Base-by-base conservation (phyloP, 2,797 vertebrate genomes). In the Hoplostethus mediterraneus region DNA sequence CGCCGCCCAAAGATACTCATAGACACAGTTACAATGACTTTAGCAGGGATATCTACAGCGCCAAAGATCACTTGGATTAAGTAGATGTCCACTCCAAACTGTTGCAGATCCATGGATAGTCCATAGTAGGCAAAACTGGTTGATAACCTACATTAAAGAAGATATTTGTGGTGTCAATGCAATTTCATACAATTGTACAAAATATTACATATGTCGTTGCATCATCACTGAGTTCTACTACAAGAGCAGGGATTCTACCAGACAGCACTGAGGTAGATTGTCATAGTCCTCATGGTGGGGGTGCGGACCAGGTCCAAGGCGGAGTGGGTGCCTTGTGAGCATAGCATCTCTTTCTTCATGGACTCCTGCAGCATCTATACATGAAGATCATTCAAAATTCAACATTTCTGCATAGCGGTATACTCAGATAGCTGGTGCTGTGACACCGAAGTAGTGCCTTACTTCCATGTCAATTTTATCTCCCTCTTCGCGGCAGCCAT, bases 31-130 rank as follows among this genome's bases (percentile, higher is more conserved):
- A 95, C 44, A 7, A 97, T 0, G 0, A 98, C 31, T 79, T 98
- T 99, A 81, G 97, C 96, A 0, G 97, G 98, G 77, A 98, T 93
- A 86, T 99, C 98, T 2, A 97, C 96, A 0, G 94, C 94, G 0
- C 95, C 96, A 0, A 98, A 99, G 77, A 99, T 98, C 67, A 99
- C 94, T 89, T 99, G 98, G 73, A 99, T 96, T 31, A 99, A 91
- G 90, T 97, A 98, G 71, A 98, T 92, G 84, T 96, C 90, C 78
- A 96, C 93, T 0, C 95, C 96, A 5, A 99, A 99, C 67, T 96
- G 95, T 87, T 97, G 96, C 71, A 99, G 92, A 38, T 97, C 96
- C 96, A 99, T 96, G 30, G 96, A 88, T 58, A 99, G 80, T 14
- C 95, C 95, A 0, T 99, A 99, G 87, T 99, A 99, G 62, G 95